phyloP scores from a whole-genome alignment of 1,140 invertebrate species.

The Hirudo medicinalis region DNA sequence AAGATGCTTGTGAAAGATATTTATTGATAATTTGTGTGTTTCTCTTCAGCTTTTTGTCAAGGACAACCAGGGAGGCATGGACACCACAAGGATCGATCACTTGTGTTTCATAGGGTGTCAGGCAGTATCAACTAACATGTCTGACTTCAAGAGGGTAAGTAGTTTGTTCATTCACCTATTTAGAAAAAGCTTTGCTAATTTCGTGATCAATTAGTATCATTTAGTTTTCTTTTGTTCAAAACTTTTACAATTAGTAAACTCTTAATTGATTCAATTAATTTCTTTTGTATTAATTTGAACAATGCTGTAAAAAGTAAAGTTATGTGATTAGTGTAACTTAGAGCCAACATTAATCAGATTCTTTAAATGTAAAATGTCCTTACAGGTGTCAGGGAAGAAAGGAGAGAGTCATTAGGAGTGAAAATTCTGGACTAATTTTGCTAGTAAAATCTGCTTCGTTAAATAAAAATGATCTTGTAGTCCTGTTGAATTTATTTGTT shows the following conservation, averaged over 20 bases:
- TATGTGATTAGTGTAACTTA: too few relatives aligned
- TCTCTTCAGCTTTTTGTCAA: slow-evolving; percentile 64
- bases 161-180: slow-evolving; percentile 64
- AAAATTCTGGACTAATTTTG: too few relatives aligned
- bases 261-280: too few relatives aligned
- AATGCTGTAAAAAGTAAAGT: too few relatives aligned
- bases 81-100: slow-evolving; percentile 53
- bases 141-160: slow-evolving; percentile 37
- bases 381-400: slow-evolving; percentile 67
- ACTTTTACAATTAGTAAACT: too few relatives aligned
- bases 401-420: slow-evolving; percentile 50
- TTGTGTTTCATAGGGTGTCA: slow-evolving; percentile 33
- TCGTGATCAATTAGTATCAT: slow-evolving; percentile 4
- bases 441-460: too few relatives aligned
- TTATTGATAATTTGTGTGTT: not conserved
- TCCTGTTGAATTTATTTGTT: too few relatives aligned
- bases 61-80: slow-evolving; percentile 73
- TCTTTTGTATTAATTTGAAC: too few relatives aligned
- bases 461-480: too few relatives aligned
- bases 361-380: slow-evolving; percentile 18
- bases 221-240: not conserved
- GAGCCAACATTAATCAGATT: too few relatives aligned
- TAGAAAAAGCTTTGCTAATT: not conserved
- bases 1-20: not conserved
- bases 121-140: slow-evolving; percentile 35